Percentiles rank a stretch among this genome's conserved stretches.
phyloP scores from a whole-genome alignment of 2,797 vertebrate genomes.

The Pterois miles region DNA sequence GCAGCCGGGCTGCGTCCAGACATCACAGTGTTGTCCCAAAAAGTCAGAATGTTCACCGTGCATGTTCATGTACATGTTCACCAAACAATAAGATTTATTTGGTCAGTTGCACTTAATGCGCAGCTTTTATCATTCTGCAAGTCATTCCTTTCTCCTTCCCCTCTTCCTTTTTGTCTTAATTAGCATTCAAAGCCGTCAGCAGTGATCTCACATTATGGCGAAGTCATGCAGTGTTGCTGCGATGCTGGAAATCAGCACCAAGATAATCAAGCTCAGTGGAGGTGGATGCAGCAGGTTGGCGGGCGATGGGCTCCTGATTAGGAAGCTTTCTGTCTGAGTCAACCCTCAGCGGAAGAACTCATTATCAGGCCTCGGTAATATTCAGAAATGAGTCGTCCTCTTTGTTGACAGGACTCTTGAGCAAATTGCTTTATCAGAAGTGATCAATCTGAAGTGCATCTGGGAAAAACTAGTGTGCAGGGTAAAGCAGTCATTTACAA shows the following conservation, averaged over 20 bases:
- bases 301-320: constrained; percentile 49
- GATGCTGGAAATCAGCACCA: constrained; percentile 37
- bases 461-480: neutral
- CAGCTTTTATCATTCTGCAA: neutral
- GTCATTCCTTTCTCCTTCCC: neutral
- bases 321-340: constrained; percentile 55
- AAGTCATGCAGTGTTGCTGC: constrained; percentile 17
- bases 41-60: no score
- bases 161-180: constrained; percentile 41
- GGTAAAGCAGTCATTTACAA: neutral
- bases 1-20: no score
- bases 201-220: constrained; percentile 27
- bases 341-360: constrained; percentile 47
- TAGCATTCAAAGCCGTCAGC: constrained; percentile 44
- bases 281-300: constrained; percentile 44
- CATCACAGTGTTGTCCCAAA: neutral
- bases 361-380: constrained; percentile 33
- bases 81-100: neutral
- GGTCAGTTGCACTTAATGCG: neutral
- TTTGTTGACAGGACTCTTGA: constrained; percentile 38
- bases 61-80: no score
- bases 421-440: constrained; percentile 28
- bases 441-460: neutral
- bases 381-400: neutral
- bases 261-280: constrained; percentile 61